Evolutionary conservation across 2,113 vertebrate genomes (phyloP).

Genomic region (Microcebus tavaratra): DNA sequence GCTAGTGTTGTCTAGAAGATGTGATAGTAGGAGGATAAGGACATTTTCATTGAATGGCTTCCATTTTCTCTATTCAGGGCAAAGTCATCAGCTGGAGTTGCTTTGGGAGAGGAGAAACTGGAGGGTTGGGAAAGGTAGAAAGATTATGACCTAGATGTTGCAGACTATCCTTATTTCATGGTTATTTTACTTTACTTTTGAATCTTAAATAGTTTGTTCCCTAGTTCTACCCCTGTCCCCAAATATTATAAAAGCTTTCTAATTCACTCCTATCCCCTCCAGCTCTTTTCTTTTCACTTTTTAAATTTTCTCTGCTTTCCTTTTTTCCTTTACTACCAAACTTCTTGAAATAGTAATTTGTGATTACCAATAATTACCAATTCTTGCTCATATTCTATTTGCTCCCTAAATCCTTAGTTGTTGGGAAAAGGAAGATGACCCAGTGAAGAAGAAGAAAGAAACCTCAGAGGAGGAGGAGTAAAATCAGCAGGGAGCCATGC

Average conservation of each 20-base stretch:
- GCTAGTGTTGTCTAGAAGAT: neutral
- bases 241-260: neutral
- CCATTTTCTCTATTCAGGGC: neutral
- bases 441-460: neutral
- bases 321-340: conserved; percentile 14
- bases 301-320: neutral
- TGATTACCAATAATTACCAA: neutral
- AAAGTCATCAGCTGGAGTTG: neutral
- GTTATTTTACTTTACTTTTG: neutral
- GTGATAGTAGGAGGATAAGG: neutral
- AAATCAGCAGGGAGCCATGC: neutral
- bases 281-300: neutral
- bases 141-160: conserved; percentile 9
- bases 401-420: neutral
- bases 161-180: neutral
- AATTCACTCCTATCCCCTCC: neutral
- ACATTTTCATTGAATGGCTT: neutral
- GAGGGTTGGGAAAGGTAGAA: neutral
- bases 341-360: conserved; percentile 33
- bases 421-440: conserved; percentile 2
- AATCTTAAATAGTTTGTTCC: neutral
- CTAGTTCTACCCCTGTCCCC: neutral
- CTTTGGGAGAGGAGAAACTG: neutral
- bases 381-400: conserved; percentile 15
- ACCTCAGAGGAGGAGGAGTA: neutral